phyloP scores from a whole-genome alignment of 2,888 invertebrate genomes.

The Flexamia atlantica region DNA sequence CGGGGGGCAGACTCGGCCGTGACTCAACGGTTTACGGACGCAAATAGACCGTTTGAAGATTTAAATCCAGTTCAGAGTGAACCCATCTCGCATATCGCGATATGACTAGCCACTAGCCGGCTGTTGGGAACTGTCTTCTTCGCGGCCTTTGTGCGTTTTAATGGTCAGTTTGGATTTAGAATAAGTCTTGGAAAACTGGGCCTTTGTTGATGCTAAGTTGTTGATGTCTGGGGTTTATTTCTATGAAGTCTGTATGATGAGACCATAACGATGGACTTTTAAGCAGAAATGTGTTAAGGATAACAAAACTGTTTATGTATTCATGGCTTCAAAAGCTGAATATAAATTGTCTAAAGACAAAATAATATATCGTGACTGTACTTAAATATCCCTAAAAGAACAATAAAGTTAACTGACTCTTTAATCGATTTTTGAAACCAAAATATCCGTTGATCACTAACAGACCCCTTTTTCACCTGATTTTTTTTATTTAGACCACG shows the following conservation, averaged over 20 bases:
- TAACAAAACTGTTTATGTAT: no score
- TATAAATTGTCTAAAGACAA: no score
- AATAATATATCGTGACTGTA: no score
- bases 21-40: conserved; percentile 18
- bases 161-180: not conserved
- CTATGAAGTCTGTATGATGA: not conserved
- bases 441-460: no score
- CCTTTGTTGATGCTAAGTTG: not conserved
- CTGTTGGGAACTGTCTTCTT: not conserved
- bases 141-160: not conserved
- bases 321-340: no score
- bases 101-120: conserved; percentile 6
- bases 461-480: no score
- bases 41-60: conserved; percentile 49
- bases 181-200: not conserved
- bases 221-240: not conserved
- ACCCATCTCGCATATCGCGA: conserved; percentile 18
- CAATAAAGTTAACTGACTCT: no score
- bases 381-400: no score
- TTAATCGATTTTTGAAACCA: no score
- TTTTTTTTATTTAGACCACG: no score
- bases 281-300: no score
- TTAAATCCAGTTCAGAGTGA: not conserved
- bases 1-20: conserved; percentile 12
- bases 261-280: not conserved